A percentile compares a stretch with the other conserved stretches of the same genome.
Conservation (phyloP, 2,797 vertebrate genomes). For the Melanotaenia parkinsoni region DNA sequence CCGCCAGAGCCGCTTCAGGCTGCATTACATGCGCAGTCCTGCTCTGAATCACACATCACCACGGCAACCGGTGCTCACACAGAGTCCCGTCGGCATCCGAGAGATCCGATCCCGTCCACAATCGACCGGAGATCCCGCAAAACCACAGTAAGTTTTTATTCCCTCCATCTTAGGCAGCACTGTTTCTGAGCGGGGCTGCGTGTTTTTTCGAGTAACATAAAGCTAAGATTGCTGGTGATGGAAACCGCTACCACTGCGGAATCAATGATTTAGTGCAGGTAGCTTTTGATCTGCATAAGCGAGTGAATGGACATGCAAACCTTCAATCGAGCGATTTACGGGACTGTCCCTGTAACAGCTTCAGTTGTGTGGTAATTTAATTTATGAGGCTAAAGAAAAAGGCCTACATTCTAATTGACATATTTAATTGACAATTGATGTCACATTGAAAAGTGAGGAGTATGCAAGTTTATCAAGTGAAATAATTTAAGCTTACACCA, state of each 20-base stretch:
- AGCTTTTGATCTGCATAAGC: not conserved
- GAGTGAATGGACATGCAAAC: not conserved
- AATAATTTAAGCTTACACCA: not conserved
- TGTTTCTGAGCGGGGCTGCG: not conserved
- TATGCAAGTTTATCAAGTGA: not conserved
- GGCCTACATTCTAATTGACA: not conserved
- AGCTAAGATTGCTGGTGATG: not conserved
- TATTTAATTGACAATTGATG: too few species aligned
- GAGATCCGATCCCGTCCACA: conserved; percentile 45
- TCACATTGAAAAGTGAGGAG: not conserved
- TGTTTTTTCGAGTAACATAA: not conserved
- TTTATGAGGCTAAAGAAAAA: conserved; percentile 1
- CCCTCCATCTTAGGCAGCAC: not conserved
- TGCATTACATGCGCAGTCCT: conserved; percentile 73
- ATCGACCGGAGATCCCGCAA: conserved; percentile 31
- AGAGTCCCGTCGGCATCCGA: conserved; percentile 58
- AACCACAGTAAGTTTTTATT: conserved; percentile 67
- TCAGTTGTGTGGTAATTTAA: not conserved
- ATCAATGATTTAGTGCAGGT: conserved; percentile 8
- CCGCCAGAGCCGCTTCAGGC: conserved; percentile 51
- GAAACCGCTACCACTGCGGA: conserved; percentile 3
- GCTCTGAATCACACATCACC: conserved; percentile 75
- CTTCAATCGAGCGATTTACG: not conserved
- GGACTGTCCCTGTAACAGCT: not conserved
- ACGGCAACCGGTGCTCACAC: conserved; percentile 73